phyloP scores from a whole-genome alignment of 1,140 invertebrate species.

The Ostrea edulis region DNA sequence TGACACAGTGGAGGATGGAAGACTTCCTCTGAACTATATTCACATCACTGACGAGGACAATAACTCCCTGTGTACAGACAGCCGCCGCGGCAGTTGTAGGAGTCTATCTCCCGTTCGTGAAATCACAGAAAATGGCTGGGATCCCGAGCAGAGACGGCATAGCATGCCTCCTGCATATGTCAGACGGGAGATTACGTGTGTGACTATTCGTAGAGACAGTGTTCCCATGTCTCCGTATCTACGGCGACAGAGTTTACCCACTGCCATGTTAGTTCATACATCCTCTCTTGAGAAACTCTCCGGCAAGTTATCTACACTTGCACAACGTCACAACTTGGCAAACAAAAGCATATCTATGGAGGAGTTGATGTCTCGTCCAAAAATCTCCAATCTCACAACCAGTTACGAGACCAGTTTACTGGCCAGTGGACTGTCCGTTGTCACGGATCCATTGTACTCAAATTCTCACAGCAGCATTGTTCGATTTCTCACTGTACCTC shows the following conservation, averaged over 20 bases:
- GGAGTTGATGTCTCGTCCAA: conserved; percentile 62
- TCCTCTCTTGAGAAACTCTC: conserved; percentile 61
- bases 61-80: conserved; percentile 37
- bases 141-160: conserved; percentile 58
- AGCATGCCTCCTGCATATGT: conserved; percentile 67
- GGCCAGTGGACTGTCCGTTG: conserved; percentile 49
- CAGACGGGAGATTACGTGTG: conserved; percentile 64
- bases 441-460: conserved; percentile 29
- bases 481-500: conserved; percentile 45
- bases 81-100: conserved; percentile 59
- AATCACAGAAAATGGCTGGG: conserved; percentile 49
- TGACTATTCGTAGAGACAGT: conserved; percentile 66
- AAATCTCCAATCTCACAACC: conserved; percentile 68
- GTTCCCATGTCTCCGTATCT: conserved; percentile 52
- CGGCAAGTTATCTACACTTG: conserved; percentile 50
- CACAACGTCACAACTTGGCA: conserved; percentile 35
- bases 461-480: conserved; percentile 42
- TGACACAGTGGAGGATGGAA: conserved; percentile 64
- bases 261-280: conserved; percentile 59
- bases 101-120: conserved; percentile 63
- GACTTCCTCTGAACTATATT: conserved; percentile 61
- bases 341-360: conserved; percentile 67
- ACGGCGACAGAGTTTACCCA: conserved; percentile 63
- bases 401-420: conserved; percentile 62
- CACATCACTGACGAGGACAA: conserved; percentile 56